phyloP scores from a whole-genome alignment of 2,888 invertebrate genomes.

The Macrophya annulata region DNA sequence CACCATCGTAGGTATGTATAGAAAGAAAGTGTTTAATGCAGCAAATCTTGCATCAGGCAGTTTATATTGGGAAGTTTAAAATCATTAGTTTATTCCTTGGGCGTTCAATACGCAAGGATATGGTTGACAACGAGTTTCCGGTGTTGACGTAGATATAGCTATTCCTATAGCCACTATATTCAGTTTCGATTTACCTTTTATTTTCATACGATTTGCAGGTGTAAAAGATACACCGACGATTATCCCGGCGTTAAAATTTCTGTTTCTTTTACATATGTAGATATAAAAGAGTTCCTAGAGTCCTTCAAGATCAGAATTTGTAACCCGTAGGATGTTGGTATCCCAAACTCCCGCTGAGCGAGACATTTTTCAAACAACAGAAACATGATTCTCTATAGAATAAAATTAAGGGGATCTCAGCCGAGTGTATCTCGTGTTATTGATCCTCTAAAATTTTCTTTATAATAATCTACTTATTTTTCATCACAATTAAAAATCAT shows the following conservation, averaged over 20 bases:
- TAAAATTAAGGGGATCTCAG: not conserved
- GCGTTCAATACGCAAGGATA: constrained; percentile 38
- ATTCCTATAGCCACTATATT: not conserved
- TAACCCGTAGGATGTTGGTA: not conserved
- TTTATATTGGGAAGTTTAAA: not conserved
- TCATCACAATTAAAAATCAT: not conserved
- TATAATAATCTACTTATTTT: not conserved
- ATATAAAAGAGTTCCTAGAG: not conserved
- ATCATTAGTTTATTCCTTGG: constrained; percentile 42
- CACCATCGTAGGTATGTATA: not conserved
- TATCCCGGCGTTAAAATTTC: not conserved
- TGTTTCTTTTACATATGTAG: not conserved
- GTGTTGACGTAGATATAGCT: constrained; percentile 2
- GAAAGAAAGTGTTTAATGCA: not conserved
- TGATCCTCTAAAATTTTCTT: not conserved
- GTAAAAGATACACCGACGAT: not conserved
- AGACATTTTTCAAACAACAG: not conserved
- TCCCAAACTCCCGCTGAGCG: not conserved
- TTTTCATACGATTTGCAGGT: not conserved
- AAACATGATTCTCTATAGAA: not conserved
- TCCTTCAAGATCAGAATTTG: not conserved
- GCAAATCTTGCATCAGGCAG: not conserved
- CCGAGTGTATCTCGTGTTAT: too few species aligned
- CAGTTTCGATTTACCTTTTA: not conserved
- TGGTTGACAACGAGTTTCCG: constrained; percentile 39